A percentile compares a stretch with the other conserved stretches of the same genome.
phyloP scores from a whole-genome alignment of 2,113 vertebrate species.

The Oreamnos americanus region DNA sequence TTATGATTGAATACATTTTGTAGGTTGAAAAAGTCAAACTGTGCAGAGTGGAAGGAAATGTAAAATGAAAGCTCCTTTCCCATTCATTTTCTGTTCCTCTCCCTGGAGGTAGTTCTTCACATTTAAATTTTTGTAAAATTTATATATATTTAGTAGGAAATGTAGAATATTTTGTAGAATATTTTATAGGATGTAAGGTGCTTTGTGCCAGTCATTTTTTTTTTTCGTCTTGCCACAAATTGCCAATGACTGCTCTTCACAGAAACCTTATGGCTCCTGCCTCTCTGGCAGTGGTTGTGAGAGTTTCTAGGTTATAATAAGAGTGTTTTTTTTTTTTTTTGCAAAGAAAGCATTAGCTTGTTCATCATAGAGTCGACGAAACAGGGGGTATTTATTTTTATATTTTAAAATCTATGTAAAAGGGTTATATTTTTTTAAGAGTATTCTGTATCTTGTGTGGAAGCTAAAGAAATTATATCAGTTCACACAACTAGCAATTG shows the following conservation, averaged over 20 bases:
- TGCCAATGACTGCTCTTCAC: neutral
- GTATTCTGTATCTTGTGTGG: neutral
- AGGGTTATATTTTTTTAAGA: neutral
- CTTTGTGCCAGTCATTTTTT: neutral
- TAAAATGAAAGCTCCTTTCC: neutral
- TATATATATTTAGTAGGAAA: neutral
- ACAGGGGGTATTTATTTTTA: neutral
- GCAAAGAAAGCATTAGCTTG: neutral
- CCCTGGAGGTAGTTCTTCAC: neutral
- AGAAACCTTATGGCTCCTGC: neutral
- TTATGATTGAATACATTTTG: neutral
- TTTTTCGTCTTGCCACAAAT: neutral
- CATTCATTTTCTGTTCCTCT: neutral
- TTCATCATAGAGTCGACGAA: neutral
- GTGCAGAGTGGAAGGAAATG: neutral
- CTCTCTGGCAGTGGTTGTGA: neutral
- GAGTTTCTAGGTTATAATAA: neutral
- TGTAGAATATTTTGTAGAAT: neutral
- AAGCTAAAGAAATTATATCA: neutral
- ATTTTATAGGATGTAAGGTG: neutral
- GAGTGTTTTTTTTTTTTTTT: neutral
- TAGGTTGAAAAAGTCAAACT: neutral
- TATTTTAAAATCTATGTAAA: neutral
- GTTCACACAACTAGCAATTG: neutral
- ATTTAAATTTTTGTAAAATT: neutral